These are phyloP conservation scores for Trichopria drosophilae DNA, from an alignment of 2,888 invertebrate species.

Conservation along the genomic window DNA sequence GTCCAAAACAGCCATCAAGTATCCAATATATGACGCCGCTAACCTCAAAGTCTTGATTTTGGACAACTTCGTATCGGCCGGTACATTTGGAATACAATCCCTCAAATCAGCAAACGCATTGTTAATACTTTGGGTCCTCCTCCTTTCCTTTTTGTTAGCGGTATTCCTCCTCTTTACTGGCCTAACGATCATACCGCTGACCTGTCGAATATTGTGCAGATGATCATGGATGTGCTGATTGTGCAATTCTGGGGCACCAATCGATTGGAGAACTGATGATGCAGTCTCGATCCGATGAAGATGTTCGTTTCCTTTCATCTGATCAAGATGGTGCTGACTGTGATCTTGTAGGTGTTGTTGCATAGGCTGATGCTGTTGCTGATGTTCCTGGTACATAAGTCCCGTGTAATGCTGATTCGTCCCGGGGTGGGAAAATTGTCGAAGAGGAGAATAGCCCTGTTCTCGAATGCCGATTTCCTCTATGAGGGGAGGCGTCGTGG, in stretches of 20 bases:
- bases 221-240: conserved; percentile 39
- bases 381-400: conserved; percentile 28
- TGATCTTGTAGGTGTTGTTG: conserved; percentile 33
- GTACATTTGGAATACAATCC: conserved; percentile 95
- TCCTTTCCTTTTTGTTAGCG: conserved; percentile 91
- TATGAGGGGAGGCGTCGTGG: conserved; percentile 54
- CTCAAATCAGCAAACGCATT: conserved; percentile 90
- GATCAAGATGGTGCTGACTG: conserved; percentile 29
- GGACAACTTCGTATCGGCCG: conserved; percentile 91
- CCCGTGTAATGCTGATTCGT: conserved; percentile 44
- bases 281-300: neutral
- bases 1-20: conserved; percentile 86
- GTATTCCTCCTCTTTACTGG: conserved; percentile 79
- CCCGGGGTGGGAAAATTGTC: conserved; percentile 40
- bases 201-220: conserved; percentile 34
- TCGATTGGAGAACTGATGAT: conserved; percentile 12
- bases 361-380: conserved; percentile 29
- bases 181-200: conserved; percentile 37
- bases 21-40: conserved; percentile 90
- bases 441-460: conserved; percentile 43
- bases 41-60: conserved; percentile 94
- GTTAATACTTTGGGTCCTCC: conserved; percentile 92
- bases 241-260: neutral
- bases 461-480: conserved; percentile 54
- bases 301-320: neutral